Base-by-base conservation (phyloP, 1,140 invertebrate genomes). In the Solenopsis invicta region DNA sequence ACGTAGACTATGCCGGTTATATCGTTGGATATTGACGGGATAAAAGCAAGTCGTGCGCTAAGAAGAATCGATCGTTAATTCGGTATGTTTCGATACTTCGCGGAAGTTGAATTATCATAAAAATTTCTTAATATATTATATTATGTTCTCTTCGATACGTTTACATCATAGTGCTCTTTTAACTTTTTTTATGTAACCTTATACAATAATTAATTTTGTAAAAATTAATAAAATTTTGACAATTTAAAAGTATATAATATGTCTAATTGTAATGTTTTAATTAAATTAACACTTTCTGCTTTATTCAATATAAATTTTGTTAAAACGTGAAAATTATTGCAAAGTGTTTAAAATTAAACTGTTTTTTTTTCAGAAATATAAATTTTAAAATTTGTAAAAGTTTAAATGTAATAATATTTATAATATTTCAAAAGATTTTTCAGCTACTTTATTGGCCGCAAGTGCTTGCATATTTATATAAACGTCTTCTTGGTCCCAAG, bases 401-500 rank as follows among this genome's bases (percentile, higher is more conserved):
- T 61, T 2, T 0, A 29, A 18, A 52, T 34, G 54, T 29, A 29
- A 29, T 29, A 29, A 29, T 29, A 82, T 74, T 82, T 82, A 8
- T 48, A 12, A 12, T 34, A 24, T 48, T 16, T 34, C 54, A 10
- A 74, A 74, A 50, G 24, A 84, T 61, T 62, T 84, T 13, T 24
- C 29, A 71, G 2, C 71, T 13, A 61, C 59, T 84, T 21, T 61
- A 24, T 84, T 24, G 16, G 21, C n/a, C 69, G 41, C 56, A 24
- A 48, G 24, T 75, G 50, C 48, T 81, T 81, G 80, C 71, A 84
- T 84, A 84, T 84, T 84, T 84, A 84, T 84, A 75, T 48, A 21
- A 34, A 52, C n/a, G 8, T 75, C 56, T 24, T 75, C n/a, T n/a
- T 18, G 41, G 54, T 75, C 80, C 69, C 80, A 59, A 61, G 80